Percentiles rank a stretch among this genome's conserved stretches.
Conservation (phyloP, 2,113 vertebrate genomes). For the Egretta garzetta region DNA sequence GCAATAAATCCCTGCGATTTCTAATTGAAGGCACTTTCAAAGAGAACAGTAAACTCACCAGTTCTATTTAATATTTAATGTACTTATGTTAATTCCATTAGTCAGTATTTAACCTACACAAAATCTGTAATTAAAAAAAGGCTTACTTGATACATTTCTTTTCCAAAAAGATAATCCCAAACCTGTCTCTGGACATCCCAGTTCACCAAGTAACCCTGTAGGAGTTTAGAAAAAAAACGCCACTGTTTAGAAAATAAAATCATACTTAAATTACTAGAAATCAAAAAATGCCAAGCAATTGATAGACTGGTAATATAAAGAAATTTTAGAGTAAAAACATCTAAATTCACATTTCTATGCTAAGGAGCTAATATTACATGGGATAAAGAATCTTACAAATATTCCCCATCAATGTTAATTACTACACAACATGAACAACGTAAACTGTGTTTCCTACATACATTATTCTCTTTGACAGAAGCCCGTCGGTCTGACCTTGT, state of each 20-base stretch:
- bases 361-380: neutral
- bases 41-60: neutral
- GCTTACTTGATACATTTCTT: constrained; percentile 98
- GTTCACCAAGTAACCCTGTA: constrained; percentile 96
- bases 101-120: neutral
- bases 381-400: neutral
- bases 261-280: neutral
- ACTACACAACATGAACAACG: neutral
- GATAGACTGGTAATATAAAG: neutral
- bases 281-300: neutral
- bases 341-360: neutral
- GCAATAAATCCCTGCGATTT: neutral
- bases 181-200: constrained; percentile 99
- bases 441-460: neutral
- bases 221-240: neutral
- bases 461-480: neutral
- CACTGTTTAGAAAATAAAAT: neutral
- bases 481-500: neutral
- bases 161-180: constrained; percentile 98
- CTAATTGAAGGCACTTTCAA: neutral
- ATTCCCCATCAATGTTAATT: neutral
- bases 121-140: neutral
- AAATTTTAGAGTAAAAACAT: neutral
- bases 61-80: neutral
- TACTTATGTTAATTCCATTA: neutral